Base-by-base conservation (phyloP, 1,140 invertebrate genomes). In the Lasioglossum albipes region DNA sequence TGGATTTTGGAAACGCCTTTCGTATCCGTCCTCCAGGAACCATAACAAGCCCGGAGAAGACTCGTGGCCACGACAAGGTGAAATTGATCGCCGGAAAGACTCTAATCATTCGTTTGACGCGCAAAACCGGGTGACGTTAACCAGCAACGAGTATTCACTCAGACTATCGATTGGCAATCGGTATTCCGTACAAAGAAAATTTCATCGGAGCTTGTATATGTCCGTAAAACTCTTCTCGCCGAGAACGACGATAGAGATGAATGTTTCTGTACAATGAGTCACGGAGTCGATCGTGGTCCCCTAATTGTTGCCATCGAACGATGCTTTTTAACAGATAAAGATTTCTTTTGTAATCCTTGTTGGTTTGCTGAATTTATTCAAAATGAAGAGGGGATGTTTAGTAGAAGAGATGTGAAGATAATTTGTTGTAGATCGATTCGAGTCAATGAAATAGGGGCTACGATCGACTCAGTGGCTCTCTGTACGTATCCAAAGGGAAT, bases 401-500 rank as follows among this genome's bases (percentile, higher is more conserved):
- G 1, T 20, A 6, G 0, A 54, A 54, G 3, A 18, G 16, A 18
- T 20, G 20, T 20, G 16, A 7, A 16, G 18, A 18, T 54, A 16
- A 18, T 18, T 54, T 54, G 2, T 59, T 20, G 57, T 16, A 16
- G 18, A 59, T n/a, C 57, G 57, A n/a, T 59, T 59, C 57, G 57
- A n/a, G 20, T 7, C n/a, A n/a, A n/a, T 59, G 0, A 59, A 7
- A n/a, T 7, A 59, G 20, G 7, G n/a, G 57, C n/a, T 59, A 9
- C 20, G n/a, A 59, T n/a, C 57, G 57, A 59, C 7, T 59, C 57
- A n/a, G 57, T 59, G 57, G n/a, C 57, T 59, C 57, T 2, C n/a
- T 79, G 70, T 79, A 54, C 76, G 69, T 75, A 41, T 79, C 72
- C 62, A 64, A 49, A 42, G 41, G 62, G 54, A 74, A 74, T 79